These are phyloP conservation scores for Chaetodon auriga DNA, from an alignment of 2,113 vertebrate genomes.

Conservation along the genomic window DNA sequence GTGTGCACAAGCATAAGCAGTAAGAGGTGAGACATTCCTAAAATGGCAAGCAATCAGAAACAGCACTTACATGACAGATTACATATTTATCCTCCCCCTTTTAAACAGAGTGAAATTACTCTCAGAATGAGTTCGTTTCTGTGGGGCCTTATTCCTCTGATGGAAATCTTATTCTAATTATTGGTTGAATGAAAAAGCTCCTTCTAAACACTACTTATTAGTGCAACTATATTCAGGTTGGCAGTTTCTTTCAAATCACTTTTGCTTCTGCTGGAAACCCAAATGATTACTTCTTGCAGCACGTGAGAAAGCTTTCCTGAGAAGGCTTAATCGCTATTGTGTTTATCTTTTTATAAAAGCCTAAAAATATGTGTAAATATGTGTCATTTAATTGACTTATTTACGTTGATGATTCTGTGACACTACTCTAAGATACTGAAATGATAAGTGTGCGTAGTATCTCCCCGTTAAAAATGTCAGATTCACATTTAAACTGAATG, in stretches of 20 bases:
- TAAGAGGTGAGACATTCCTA: not conserved
- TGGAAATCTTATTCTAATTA: slow-evolving; percentile 16
- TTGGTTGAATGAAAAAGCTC: slow-evolving; percentile 4
- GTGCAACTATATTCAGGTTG: not conserved
- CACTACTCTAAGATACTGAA: not conserved
- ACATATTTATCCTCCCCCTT: slow-evolving; percentile 10
- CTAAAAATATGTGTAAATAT: not conserved
- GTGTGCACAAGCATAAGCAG: not conserved
- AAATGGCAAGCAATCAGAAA: slow-evolving; percentile 42
- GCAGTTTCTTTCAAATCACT: slow-evolving; percentile 18
- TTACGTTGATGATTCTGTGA: not conserved
- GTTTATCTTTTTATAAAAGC: not conserved
- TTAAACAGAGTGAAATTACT: slow-evolving; percentile 7
- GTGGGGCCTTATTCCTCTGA: not conserved
- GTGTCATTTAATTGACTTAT: not conserved
- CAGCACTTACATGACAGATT: slow-evolving; percentile 15
- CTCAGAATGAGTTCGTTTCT: not conserved
- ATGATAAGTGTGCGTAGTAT: slow-evolving; percentile 16
- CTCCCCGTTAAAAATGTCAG: slow-evolving; percentile 21
- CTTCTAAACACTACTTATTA: not conserved
- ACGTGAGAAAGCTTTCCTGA: not conserved
- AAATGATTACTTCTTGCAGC: not conserved
- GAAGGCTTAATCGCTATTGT: not conserved
- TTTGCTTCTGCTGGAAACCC: not conserved
- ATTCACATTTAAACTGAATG: slow-evolving; percentile 20